Evolutionary conservation across 2,797 vertebrate genomes (phyloP).

Genomic region (Lacerta viridis): DNA sequence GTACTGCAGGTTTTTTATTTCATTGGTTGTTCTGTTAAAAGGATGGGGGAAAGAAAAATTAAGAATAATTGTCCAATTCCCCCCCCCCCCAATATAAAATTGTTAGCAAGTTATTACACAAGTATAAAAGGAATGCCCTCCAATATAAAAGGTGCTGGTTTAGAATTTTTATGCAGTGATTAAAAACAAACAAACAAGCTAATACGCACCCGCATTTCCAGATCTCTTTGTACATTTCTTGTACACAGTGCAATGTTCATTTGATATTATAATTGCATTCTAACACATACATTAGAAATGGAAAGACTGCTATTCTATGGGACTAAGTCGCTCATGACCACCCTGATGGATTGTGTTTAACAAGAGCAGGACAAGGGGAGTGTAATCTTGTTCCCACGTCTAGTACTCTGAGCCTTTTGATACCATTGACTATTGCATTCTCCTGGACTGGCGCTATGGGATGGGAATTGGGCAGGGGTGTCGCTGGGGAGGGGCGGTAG

Average conservation of each 20-base stretch:
- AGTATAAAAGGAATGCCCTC: not conserved
- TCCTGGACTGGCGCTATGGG: too few relatives aligned
- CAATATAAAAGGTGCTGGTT: not conserved
- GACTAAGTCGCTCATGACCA: not conserved
- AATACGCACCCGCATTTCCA: not conserved
- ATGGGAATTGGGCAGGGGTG: too few relatives aligned
- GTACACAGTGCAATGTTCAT: not conserved
- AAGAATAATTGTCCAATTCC: not conserved
- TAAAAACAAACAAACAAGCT: not conserved
- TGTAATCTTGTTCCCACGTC: too few relatives aligned
- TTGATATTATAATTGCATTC: not conserved
- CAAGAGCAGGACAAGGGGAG: not conserved
- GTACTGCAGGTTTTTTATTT: conserved; percentile 99
- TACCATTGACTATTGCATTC: too few relatives aligned
- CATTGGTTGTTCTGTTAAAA: conserved; percentile 93
- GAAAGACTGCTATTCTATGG: not conserved
- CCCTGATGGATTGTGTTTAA: not conserved
- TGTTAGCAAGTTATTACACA: not conserved
- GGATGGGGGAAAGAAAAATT: conserved; percentile 34
- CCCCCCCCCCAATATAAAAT: not conserved
- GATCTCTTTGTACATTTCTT: not conserved
- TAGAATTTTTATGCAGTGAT: not conserved
- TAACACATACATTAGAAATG: not conserved
- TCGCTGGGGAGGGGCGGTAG: too few relatives aligned
- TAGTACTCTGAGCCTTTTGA: too few relatives aligned